Evolutionary conservation across 2,888 invertebrate species (phyloP).

Genomic region (Hecatera dysodea): DNA sequence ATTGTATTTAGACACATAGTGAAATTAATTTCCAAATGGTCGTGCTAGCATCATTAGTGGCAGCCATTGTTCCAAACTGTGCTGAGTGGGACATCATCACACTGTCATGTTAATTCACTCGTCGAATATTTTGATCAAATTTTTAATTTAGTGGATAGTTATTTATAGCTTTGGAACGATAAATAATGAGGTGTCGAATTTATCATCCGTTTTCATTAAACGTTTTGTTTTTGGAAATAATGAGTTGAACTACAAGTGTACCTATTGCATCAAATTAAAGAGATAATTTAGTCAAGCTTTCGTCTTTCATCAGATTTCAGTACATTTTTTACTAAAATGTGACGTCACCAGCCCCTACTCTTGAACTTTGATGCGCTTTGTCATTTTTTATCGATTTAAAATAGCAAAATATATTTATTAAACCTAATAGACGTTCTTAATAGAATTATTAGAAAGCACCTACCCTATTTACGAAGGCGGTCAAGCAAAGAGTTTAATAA

Average conservation of each 20-base stretch:
- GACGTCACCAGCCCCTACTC: too few relatives aligned
- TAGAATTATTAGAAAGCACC: too few relatives aligned
- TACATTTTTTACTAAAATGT: too few relatives aligned
- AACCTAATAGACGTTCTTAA: too few relatives aligned
- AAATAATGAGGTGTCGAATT: constrained; percentile 15
- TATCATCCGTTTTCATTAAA: not conserved
- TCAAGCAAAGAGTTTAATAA: too few relatives aligned
- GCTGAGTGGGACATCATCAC: constrained; percentile 34
- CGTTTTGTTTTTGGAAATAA: not conserved
- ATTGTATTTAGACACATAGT: constrained; percentile 26
- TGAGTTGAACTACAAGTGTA: not conserved
- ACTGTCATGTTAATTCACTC: constrained; percentile 11
- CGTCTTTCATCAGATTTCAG: too few relatives aligned
- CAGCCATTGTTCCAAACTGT: constrained; percentile 43
- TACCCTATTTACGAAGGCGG: too few relatives aligned
- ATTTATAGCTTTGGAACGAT: not conserved
- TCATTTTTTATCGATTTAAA: too few relatives aligned
- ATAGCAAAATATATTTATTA: too few relatives aligned
- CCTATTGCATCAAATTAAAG: too few relatives aligned
- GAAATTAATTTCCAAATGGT: constrained; percentile 45
- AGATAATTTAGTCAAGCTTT: not conserved
- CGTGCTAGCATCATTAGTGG: constrained; percentile 35
- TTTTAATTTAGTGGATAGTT: constrained; percentile 26
- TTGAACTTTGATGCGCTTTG: too few relatives aligned
- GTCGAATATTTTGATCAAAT: constrained; percentile 7